phyloP scores from a whole-genome alignment of 1,140 invertebrate genomes.

The Musca domestica region DNA sequence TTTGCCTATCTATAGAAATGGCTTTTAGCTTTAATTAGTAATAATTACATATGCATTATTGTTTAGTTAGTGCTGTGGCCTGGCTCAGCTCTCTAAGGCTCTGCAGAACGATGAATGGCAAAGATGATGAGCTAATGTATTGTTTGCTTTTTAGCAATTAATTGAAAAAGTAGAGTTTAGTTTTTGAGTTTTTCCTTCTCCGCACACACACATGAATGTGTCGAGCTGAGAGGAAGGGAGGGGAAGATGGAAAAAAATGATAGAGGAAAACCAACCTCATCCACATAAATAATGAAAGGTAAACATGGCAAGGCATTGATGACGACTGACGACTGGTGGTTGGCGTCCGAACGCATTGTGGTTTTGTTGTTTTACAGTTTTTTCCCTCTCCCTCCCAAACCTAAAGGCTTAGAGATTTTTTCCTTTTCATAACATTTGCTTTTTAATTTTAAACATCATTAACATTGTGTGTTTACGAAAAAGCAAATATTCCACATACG shows the following conservation, averaged over 20 bases:
- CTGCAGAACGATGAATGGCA: neutral
- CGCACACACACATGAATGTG: neutral
- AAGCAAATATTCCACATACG: constrained; percentile 14
- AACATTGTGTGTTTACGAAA: constrained; percentile 28
- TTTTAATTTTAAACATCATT: constrained; percentile 32
- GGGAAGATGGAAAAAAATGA: no score
- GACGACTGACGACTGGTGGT: neutral
- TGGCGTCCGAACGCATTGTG: neutral
- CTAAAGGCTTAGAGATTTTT: neutral
- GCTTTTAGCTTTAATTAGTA: constrained; percentile 28
- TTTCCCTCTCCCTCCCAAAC: no score
- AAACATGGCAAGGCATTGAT: constrained; percentile 20
- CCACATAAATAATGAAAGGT: constrained; percentile 5
- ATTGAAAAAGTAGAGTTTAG: constrained; percentile 15
- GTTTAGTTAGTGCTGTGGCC: constrained; percentile 8
- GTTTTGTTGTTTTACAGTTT: no score
- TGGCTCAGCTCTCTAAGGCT: no score
- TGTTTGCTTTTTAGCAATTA: constrained; percentile 21
- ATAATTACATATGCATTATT: constrained; percentile 31
- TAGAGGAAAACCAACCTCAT: no score
- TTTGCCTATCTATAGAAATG: no score
- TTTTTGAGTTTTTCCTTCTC: neutral
- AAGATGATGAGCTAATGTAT: constrained; percentile 6
- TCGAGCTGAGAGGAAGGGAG: no score
- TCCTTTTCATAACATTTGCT: constrained; percentile 28